Percentiles rank a stretch among this genome's conserved stretches.
These are phyloP conservation scores for Leucosticte australis DNA, from an alignment of 2,113 vertebrate species.

Conservation along the genomic window DNA sequence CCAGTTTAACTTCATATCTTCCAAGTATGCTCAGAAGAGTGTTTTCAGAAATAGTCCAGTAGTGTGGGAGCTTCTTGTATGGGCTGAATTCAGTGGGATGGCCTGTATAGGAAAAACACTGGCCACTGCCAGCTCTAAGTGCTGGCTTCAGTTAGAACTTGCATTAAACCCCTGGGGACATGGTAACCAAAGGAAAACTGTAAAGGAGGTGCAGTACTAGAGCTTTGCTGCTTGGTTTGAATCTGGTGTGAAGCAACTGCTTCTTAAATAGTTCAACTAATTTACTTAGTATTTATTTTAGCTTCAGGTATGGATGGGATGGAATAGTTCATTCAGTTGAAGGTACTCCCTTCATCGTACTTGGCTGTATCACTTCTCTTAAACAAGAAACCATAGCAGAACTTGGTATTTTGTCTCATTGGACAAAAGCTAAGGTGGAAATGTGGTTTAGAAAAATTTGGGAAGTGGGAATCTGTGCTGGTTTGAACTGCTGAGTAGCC, in stretches of 20 bases:
- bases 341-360: not conserved
- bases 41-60: not conserved
- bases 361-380: not conserved
- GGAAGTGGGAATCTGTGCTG: not conserved
- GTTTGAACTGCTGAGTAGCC: not conserved
- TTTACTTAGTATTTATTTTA: not conserved
- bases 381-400: not conserved
- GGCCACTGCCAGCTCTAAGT: not conserved
- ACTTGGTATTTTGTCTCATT: not conserved
- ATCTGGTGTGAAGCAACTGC: not conserved
- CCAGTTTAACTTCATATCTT: not conserved
- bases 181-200: not conserved
- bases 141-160: not conserved
- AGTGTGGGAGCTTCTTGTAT: not conserved
- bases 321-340: not conserved
- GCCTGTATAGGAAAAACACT: not conserved
- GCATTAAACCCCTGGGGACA: not conserved
- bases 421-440: not conserved
- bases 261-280: not conserved
- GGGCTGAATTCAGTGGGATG: not conserved
- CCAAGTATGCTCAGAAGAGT: not conserved
- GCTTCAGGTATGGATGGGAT: not conserved
- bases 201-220: not conserved
- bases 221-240: not conserved
- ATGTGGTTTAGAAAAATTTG: not conserved